Percentiles rank a stretch among this genome's conserved stretches.
These are phyloP conservation scores for Muraenolepis orangiensis DNA, from an alignment of 2,797 vertebrate genomes.

Conservation along the genomic window DNA sequence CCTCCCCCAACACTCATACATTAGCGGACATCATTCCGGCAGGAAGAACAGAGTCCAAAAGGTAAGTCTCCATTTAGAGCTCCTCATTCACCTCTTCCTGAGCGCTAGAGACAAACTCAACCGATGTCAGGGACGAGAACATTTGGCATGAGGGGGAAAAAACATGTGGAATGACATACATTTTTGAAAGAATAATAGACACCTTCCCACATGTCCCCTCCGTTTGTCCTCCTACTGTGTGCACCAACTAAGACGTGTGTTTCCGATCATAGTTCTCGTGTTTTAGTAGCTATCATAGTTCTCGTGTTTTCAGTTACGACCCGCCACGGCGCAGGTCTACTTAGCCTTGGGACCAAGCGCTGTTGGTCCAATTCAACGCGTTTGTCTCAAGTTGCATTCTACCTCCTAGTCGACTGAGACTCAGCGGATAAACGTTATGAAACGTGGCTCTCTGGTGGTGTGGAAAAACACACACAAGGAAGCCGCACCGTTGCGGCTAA, in stretches of 20 bases:
- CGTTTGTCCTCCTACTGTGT: neutral
- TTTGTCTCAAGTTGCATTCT: too few species aligned
- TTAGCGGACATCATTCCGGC: conserved; percentile 15
- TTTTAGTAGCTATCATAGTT: neutral
- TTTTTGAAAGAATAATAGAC: neutral
- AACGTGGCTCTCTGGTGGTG: too few species aligned
- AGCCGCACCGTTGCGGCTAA: too few species aligned
- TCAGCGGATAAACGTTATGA: too few species aligned
- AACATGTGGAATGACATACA: neutral
- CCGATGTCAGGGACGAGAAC: neutral
- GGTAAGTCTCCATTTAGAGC: neutral
- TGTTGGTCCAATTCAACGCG: too few species aligned
- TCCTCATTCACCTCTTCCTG: conserved; percentile 5
- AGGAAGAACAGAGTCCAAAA: conserved; percentile 7
- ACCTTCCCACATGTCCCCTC: neutral
- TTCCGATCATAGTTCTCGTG: neutral
- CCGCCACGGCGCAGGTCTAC: too few species aligned
- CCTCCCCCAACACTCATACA: neutral
- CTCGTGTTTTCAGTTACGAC: neutral
- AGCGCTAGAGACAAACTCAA: neutral
- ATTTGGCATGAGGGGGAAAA: neutral
- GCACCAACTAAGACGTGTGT: neutral
- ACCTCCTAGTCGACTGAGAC: too few species aligned
- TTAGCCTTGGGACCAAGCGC: neutral
- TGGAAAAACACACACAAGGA: too few species aligned